phyloP scores from a whole-genome alignment of 2,113 vertebrate genomes.

The Peromyscus maniculatus region DNA sequence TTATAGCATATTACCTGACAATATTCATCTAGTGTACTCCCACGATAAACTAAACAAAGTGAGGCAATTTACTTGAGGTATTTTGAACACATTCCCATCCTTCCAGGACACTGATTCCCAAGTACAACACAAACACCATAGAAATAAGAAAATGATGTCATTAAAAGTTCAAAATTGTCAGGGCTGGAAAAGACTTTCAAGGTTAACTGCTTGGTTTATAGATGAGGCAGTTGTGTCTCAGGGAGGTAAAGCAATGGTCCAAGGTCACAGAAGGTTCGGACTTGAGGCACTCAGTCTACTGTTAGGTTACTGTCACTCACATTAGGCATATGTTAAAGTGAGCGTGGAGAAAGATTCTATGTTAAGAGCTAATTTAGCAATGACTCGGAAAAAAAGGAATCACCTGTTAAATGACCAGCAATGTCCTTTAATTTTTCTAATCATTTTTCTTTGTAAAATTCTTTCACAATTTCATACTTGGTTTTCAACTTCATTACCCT shows the following conservation, averaged over 20 bases:
- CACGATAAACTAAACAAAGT: neutral
- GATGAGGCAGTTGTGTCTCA: neutral
- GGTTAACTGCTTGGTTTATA: neutral
- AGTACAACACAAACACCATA: neutral
- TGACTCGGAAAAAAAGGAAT: neutral
- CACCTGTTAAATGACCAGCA: neutral
- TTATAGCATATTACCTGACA: conserved; percentile 3
- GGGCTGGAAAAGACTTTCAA: neutral
- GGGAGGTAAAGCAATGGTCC: neutral
- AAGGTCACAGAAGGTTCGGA: neutral
- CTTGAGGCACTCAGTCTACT: neutral
- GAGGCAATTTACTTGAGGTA: neutral
- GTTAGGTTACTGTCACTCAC: neutral
- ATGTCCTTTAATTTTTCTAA: neutral
- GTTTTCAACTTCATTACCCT: neutral
- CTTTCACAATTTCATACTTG: neutral
- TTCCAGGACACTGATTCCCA: neutral
- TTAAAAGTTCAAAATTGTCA: neutral
- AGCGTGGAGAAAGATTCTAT: neutral
- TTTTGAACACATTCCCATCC: neutral
- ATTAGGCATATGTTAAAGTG: neutral
- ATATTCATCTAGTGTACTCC: neutral
- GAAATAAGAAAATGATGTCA: neutral
- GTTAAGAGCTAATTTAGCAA: neutral
- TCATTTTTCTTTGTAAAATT: neutral